Base-by-base conservation (phyloP, 2,888 invertebrate species). In the Sphaerophoria rueppellii region DNA sequence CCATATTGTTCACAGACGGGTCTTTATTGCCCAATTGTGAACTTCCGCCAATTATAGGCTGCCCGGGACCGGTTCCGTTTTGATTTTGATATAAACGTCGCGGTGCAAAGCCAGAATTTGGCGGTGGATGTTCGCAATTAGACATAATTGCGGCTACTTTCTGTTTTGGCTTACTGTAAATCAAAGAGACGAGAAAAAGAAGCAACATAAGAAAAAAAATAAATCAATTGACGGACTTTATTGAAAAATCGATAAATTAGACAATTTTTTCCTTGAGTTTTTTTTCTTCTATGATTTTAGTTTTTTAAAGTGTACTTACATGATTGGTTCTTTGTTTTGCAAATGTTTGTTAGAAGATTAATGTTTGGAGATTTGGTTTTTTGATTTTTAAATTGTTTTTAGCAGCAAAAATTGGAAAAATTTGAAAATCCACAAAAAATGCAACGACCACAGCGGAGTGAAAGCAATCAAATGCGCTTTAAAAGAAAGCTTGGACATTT, bases 71-170 rank as follows among this genome's bases (percentile, higher is more conserved):
- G 6, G 85, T 87, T 67, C 88, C 74, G 65, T 87, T 89, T 9
- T 91, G 90, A 77, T 90, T 89, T 6, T 91, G 90, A 80, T 90
- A 91, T 52, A 89, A 90, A 34, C 91, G 91, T 7, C 91, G 90
- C 7, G 91, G 91, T 43, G 91, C 91, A 78, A 88, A 91, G 3
- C 91, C 91, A n/a, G 88, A 86, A 55, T 60, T 77, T 11, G 82
- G 87, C 7, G 87, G 81, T 34, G 85, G 87, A 60, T 78, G 88
- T 16, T 87, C 76, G 37, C 80, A 81, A 48, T 81, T 73, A 2
- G 80, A 48, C 85, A 85, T 85, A 54, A 24, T 24, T 24, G 24
- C 24, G 24, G 24, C 24, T 24, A 55, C 73, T 50, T 37, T 32
- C 12, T 14, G 43, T 9, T n/a, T 24, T 24, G 24, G 48, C 43